A percentile compares a stretch with the other conserved stretches of the same genome.
These are phyloP conservation scores for Drosophila tristis DNA, from an alignment of 1,140 invertebrate genomes.

Conservation along the genomic window DNA sequence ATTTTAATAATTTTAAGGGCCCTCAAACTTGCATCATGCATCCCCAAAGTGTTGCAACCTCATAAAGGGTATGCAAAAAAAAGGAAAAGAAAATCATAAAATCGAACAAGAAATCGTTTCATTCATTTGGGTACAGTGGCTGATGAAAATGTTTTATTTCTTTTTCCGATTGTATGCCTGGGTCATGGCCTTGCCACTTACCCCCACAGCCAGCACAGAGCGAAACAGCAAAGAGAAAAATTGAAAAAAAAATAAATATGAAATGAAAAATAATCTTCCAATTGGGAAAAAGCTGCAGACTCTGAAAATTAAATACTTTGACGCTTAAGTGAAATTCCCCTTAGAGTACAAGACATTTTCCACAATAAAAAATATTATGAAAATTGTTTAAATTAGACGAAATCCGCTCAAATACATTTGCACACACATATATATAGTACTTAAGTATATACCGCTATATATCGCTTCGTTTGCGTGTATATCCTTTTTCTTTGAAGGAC, in stretches of 20 bases:
- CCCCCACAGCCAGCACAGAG: not conserved
- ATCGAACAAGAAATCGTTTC: conserved; percentile 49
- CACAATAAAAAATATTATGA: not conserved
- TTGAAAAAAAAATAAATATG: not conserved
- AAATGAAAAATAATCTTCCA: conserved; percentile 9
- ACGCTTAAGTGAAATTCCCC: too few relatives aligned
- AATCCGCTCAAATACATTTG: not conserved
- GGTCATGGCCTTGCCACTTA: conserved; percentile 12
- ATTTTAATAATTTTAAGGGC: too few relatives aligned
- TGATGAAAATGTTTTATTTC: conserved; percentile 7
- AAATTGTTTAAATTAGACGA: not conserved
- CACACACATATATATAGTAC: conserved; percentile 2
- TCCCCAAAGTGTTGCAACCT: too few relatives aligned
- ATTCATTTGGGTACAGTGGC: conserved; percentile 36
- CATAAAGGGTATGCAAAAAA: not conserved
- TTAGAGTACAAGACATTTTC: too few relatives aligned
- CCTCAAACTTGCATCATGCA: too few relatives aligned
- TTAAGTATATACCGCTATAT: conserved; percentile 5
- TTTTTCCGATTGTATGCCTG: conserved; percentile 20
- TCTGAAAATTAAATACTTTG: too few relatives aligned
- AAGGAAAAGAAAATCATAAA: too few relatives aligned
- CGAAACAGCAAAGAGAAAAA: conserved; percentile 17
- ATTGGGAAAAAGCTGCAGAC: too few relatives aligned
- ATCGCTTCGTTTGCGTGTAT: conserved; percentile 11
- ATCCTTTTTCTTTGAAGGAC: conserved; percentile 20